These are phyloP conservation scores for Sclerodermus sp. DNA, from an alignment of 2,888 invertebrate genomes.

Conservation along the genomic window DNA sequence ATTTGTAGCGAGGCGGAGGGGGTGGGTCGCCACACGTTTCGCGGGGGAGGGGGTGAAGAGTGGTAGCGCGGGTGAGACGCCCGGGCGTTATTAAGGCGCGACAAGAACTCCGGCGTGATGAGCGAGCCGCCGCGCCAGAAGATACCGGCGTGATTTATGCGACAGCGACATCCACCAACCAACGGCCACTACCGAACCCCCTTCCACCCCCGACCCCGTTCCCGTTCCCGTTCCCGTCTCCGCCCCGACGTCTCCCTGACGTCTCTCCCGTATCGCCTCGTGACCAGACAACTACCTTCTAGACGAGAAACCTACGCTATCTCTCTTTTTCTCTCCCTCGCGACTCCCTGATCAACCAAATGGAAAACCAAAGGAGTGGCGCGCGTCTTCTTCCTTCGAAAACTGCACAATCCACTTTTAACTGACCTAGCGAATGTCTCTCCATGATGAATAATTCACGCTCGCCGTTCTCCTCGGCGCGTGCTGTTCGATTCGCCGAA, in stretches of 20 bases:
- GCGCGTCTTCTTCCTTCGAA: too few species aligned
- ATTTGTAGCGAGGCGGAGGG: constrained; percentile 54
- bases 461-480: too few species aligned
- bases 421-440: too few species aligned
- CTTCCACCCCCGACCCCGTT: constrained; percentile 28
- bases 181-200: constrained; percentile 32
- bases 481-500: too few species aligned
- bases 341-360: neutral
- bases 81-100: constrained; percentile 56
- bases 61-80: constrained; percentile 40
- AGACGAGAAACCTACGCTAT: too few species aligned
- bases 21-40: constrained; percentile 5
- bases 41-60: constrained; percentile 17
- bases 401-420: too few species aligned
- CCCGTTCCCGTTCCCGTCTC: constrained; percentile 2
- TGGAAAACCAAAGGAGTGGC: neutral
- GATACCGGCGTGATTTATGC: constrained; percentile 57
- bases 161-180: constrained; percentile 50
- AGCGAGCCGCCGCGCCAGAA: constrained; percentile 54
- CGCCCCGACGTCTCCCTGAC: too few species aligned
- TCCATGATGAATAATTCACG: too few species aligned
- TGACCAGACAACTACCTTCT: neutral
- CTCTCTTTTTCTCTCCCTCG: too few species aligned
- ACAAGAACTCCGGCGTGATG: constrained; percentile 57
- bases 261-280: neutral